Evolutionary conservation across 2,888 invertebrate species (phyloP), one percentile per base, ranked within the genome.

Genomic region (Creontiades dilutus): DNA sequence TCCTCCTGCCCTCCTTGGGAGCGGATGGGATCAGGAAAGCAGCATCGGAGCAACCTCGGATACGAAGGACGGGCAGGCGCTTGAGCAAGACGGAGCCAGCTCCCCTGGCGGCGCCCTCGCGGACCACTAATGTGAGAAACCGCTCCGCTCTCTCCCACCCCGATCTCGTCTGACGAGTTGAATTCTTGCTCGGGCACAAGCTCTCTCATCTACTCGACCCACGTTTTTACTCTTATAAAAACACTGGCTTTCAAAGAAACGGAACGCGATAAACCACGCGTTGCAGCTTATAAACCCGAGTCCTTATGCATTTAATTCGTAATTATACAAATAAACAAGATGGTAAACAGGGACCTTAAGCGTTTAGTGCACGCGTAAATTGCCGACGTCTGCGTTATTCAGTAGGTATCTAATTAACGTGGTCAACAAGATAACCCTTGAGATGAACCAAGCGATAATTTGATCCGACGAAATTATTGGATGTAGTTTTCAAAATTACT

Each of bases 151-250:
- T 47, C 78, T 37, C 84, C 55, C 85, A 14, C 85, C 55, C 61
- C 85, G 57, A 85, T 85, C 85, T 55, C 61, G 85, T 85, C 85
- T 85, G 85, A 85, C 85, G 85, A 85, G 85, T 85, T 85, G 85
- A 61, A 85, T 85, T 61, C 85, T 85, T 85, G 85, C 28, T 37
- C 27, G 23, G 85, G 28, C 85, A 28, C 82, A 52, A 82, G 82
- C 78, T 78, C 47, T 78, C 78, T 47, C 68, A 68, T 68, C 68
- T 23, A 68, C 68, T 23, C 68, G 23, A 68, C 68, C 27, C 68
- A 68, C 68, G 68, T 68, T 68, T 68, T 68, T 68, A 68, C 68
- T 68, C 68, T 68, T 68, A 68, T 19, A 68, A 68, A 68, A 68
- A 68, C 68, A 68, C 23, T 5, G 68, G 19, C 23, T 0, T 23